Evolutionary conservation across 2,113 vertebrate genomes (phyloP).

Genomic region (Callionymus lyra): DNA sequence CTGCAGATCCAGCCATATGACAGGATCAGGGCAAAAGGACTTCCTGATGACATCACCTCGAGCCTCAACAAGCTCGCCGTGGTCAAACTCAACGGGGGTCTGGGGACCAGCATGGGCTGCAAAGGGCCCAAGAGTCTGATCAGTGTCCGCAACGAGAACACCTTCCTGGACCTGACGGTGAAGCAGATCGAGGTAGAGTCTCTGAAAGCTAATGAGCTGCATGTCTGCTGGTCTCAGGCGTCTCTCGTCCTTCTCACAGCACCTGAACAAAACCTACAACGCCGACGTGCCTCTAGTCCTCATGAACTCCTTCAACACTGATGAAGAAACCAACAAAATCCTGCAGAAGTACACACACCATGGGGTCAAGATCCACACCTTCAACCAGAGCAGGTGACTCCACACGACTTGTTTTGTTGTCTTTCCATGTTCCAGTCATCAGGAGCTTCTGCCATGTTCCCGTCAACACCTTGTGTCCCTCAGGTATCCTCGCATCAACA

Average conservation of each 20-base stretch:
- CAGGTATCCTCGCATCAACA: constrained; percentile 91
- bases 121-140: constrained; percentile 98
- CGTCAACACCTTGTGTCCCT: too few species aligned
- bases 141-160: constrained; percentile 94
- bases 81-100: constrained; percentile 92
- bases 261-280: constrained; percentile 92
- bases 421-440: too few species aligned
- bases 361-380: constrained; percentile 93
- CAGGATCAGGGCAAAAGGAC: constrained; percentile 76
- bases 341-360: constrained; percentile 95
- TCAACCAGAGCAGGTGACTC: constrained; percentile 99
- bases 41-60: constrained; percentile 78
- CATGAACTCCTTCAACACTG: constrained; percentile 98
- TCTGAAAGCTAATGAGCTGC: too few species aligned
- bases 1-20: constrained; percentile 93
- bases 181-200: constrained; percentile 89
- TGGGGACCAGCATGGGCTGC: constrained; percentile 98
- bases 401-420: too few species aligned
- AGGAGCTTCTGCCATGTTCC: too few species aligned
- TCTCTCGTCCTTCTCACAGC: too few species aligned
- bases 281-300: constrained; percentile 90
- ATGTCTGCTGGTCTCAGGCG: too few species aligned
- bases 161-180: constrained; percentile 95
- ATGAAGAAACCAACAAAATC: constrained; percentile 97
- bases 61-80: constrained; percentile 91